phyloP scores from a whole-genome alignment of 2,888 invertebrate genomes.

The Aphidius colemani region DNA sequence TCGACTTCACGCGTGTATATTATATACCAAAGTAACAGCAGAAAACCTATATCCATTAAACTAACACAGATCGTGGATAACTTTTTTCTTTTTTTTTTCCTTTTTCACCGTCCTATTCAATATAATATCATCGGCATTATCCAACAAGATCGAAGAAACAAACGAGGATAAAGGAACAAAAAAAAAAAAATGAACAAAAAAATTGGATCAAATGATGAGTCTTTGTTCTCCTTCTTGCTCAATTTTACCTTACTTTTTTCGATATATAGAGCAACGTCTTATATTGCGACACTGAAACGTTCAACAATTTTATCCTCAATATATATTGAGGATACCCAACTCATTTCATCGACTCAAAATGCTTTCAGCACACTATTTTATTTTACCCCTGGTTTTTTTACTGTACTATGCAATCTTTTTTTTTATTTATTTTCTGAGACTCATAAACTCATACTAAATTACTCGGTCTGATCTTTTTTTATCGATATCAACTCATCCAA shows the following conservation, averaged over 20 bases:
- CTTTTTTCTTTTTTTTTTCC: not conserved
- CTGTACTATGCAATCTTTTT: no score
- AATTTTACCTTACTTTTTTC: not conserved
- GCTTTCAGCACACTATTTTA: no score
- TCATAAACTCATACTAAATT: no score
- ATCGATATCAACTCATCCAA: no score
- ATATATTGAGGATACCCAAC: no score
- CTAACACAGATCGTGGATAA: not conserved
- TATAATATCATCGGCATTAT: constrained; percentile 5
- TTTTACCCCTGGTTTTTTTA: no score
- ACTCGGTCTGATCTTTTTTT: no score
- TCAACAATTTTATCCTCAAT: no score
- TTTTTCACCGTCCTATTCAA: constrained; percentile 8
- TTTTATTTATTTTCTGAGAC: no score
- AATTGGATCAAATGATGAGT: constrained; percentile 6
- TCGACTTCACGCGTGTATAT: constrained; percentile 10
- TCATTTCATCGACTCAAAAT: no score
- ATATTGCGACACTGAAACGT: no score
- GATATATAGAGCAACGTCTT: not conserved
- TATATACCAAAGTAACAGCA: not conserved
- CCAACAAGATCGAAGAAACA: not conserved
- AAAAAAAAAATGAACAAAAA: constrained; percentile 8
- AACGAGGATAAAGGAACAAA: constrained; percentile 12
- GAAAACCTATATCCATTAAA: no score
- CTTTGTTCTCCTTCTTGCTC: constrained; percentile 12